Base-by-base conservation (phyloP, 1,140 invertebrate species). In the Orchesella cincta region DNA sequence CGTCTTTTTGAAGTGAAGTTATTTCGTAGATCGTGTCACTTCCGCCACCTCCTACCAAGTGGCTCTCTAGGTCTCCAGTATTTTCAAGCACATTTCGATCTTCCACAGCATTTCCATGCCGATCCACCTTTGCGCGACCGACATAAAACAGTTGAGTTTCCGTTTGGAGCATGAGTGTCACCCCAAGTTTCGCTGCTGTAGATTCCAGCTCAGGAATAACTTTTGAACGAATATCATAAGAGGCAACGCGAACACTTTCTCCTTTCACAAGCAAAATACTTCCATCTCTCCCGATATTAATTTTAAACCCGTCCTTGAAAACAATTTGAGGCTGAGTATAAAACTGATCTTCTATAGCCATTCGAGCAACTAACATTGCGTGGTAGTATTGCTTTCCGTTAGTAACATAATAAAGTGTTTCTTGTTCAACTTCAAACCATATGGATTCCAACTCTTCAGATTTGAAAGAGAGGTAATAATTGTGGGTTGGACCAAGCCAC, bases 11-110 rank as follows among this genome's bases (percentile, higher is more conserved):
- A 5, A 64, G 23, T 8, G 5, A 23, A 64, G 28, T 8, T 8
- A 64, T 64, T n/a, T 64, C 57, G 57, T 64, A 64, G 23, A 64
- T 64, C 5, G 57, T 64, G 23, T 64, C 28, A 23, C 12, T n/a
- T 12, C 8, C 57, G 5, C 57, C 57, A 23, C 57, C 57, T 5
- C 57, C 57, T 12, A 5, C n/a, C 12, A 64, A 23, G 23, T 64
- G 57, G 28, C 28, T 64, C 5, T 8, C 23, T 5, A n/a, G 12
- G 23, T 64, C 23, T 64, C 5, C 28, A 64, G 23, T 12, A 64
- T n/a, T 64, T 12, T n/a, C 5, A 12, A 64, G 57, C 57, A 64
- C 23, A 23, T 64, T 64, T 64, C 57, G 5, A 12, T 64, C 57
- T n/a, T 51, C 46, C 46, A 14, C 46, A 14, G 12, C n/a, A 51